Evolutionary conservation across 1,140 invertebrate genomes (phyloP), one percentile per base, ranked within the genome.

Genomic region (Streblospio benedicti): DNA sequence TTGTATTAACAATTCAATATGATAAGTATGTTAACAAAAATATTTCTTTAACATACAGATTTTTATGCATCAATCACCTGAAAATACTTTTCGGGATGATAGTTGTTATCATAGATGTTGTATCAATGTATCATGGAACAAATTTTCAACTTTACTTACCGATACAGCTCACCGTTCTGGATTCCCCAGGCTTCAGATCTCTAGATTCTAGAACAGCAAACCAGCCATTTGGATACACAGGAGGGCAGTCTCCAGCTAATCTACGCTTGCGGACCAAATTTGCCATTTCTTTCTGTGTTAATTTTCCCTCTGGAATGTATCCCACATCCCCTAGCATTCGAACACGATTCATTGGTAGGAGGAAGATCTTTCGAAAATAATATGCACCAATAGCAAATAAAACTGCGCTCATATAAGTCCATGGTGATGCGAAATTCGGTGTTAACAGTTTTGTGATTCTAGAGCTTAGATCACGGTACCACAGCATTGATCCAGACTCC

Each of bases 171-270:
- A 90, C 81, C 61, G 85, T 80, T 57, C 81, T 79, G 0, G 86
- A 84, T 61, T 85, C 75, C 32, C 83, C 83, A 1, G 71, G 71
- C 30, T 76, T 80, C 2, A 95, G 61, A 23, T 85, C 78, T 23
- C 74, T 77, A 4, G 85, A 87, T 72, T 93, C 89, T 0, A 85
- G 73, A 0, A 93, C 66, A 0, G 81, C 84, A 71, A 89, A 92
- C 91, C 91, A 94, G 12, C 91, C 91, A 67, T 95, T 93, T 0
- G 91, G 91, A 76, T 85, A 93, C 0, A 89, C 86, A 0, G 90
- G 90, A 4, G 78, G 77, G 12, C 75, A 65, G 45, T 77, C 72
- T 27, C 78, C 73, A 20, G 83, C 70, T 57, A 80, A 80, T 2
- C 85, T 65, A 9, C 78, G 65, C 14, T 71, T 71, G 58, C 80